Base-by-base conservation (phyloP, 2,888 invertebrate genomes). In the Callinectes sapidus region DNA sequence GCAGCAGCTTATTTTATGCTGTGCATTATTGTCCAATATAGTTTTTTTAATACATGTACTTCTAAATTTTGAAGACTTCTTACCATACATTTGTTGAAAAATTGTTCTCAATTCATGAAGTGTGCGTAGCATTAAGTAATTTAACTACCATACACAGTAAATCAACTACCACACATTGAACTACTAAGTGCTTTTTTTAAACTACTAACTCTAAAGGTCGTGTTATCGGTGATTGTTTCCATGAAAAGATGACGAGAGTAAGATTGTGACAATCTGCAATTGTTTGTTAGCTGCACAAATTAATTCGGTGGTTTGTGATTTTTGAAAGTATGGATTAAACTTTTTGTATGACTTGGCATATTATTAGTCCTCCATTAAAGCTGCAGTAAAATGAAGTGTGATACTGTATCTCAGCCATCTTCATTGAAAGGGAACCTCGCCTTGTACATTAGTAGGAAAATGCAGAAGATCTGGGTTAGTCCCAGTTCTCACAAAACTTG, bases 231-330 rank as follows among this genome's bases (percentile, higher is more conserved):
- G 39, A 71, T 5, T 28, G 23, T 71, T 71, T 28, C 13, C n/a
- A 6, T 28, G 71, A 48, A 48, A 10, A 71, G 71, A 61, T 61
- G n/a, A 16, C 18, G 54, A 32, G 28, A 85, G 48, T 28, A n/a
- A 55, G 87, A 55, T 23, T 61, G n/a, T 90, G 42, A 55, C 35
- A 48, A 66, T 54, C 55, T 89, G 92, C 89, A 92, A 23, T 92
- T 90, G 92, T 92, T 92, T 92, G 89, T 61, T 66, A 85, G 39
- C 39, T 92, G 92, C 92, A 92, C 92, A 92, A 92, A 86, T 92
- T 42, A 85, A 32, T 39, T 92, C n/a, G 42, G 14, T 39, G 16
- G 61, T 39, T 28, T 89, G 77, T 92, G 89, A 61, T 66, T 81
- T 90, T 89, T 92, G 85, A 61, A 87, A 39, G n/a, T 71, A 66